Percentiles rank a stretch among this genome's conserved stretches.
Evolutionary conservation across 2,113 vertebrate species (phyloP).

Genomic region (Notothenia rossii): DNA sequence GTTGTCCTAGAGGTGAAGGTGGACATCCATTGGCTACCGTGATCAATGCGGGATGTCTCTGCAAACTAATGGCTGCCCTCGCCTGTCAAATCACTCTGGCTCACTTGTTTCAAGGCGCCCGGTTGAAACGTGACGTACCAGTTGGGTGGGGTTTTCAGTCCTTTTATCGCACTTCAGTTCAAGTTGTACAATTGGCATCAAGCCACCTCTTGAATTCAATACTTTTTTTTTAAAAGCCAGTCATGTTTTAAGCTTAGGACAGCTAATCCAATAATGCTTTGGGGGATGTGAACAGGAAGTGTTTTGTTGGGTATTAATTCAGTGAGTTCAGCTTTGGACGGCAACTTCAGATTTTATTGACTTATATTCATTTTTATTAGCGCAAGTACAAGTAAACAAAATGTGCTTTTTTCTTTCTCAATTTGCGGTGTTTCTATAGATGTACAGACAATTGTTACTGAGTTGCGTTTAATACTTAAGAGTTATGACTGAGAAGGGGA

Average conservation of each 20-base stretch:
- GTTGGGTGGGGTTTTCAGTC: not conserved
- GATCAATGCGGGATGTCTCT: slow-evolving; percentile 46
- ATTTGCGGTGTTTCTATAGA: not conserved
- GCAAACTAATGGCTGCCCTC: slow-evolving; percentile 39
- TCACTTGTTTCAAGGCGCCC: slow-evolving; percentile 16
- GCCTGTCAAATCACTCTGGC: slow-evolving; percentile 33
- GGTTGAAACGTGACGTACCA: not conserved
- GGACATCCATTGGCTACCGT: slow-evolving; percentile 60
- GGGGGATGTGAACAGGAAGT: not conserved
- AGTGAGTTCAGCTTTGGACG: not conserved
- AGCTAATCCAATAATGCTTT: not conserved
- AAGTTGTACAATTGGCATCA: not conserved
- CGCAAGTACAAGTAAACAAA: too few species aligned
- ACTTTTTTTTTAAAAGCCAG: too few species aligned
- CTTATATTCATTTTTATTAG: not conserved
- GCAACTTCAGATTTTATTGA: not conserved
- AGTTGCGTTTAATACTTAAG: too few species aligned
- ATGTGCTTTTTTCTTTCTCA: too few species aligned
- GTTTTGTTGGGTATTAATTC: not conserved
- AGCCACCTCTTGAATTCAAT: too few species aligned
- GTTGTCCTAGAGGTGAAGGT: slow-evolving; percentile 63
- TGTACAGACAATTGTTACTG: too few species aligned
- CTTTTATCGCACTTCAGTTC: not conserved
- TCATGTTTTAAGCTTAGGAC: not conserved
- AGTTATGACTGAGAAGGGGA: not conserved